Evolutionary conservation across 1,140 invertebrate genomes (phyloP).

Genomic region (Drosophila albomicans): DNA sequence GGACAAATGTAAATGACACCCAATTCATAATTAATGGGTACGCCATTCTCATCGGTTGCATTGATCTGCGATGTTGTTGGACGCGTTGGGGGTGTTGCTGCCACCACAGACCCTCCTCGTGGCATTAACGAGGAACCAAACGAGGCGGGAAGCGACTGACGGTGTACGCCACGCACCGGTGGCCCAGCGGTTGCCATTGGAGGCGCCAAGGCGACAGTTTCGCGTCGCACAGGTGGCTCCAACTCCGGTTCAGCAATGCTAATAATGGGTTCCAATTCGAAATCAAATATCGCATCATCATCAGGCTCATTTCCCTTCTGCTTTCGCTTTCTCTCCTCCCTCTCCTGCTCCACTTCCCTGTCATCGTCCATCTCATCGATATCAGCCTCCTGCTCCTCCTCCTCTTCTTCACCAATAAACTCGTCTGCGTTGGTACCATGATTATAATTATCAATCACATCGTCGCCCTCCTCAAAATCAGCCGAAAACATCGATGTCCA

Average conservation of each 20-base stretch:
- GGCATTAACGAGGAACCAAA: constrained; percentile 18
- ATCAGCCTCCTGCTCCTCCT: constrained; percentile 32
- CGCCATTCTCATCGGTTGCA: constrained; percentile 67
- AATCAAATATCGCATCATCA: constrained; percentile 80
- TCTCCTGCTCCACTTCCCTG: not conserved
- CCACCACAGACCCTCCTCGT: not conserved
- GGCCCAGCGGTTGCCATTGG: constrained; percentile 33
- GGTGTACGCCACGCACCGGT: constrained; percentile 36
- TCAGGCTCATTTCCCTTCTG: constrained; percentile 56
- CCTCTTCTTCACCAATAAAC: constrained; percentile 46
- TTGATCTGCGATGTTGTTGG: constrained; percentile 74
- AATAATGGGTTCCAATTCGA: constrained; percentile 67
- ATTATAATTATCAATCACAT: constrained; percentile 30
- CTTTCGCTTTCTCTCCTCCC: not conserved
- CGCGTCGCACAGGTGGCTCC: constrained; percentile 8
- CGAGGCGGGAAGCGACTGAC: constrained; percentile 35
- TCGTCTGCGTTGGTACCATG: constrained; percentile 54
- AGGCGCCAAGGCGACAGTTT: constrained; percentile 5
- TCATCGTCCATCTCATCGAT: constrained; percentile 13
- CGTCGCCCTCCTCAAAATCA: constrained; percentile 62
- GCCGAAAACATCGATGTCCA: constrained; percentile 81
- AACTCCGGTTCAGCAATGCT: constrained; percentile 44
- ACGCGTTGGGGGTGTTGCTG: constrained; percentile 27
- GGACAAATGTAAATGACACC: constrained; percentile 81
- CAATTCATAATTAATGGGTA: constrained; percentile 75